Conservation (phyloP, 2,113 vertebrate genomes). For the Plotosus lineatus region DNA sequence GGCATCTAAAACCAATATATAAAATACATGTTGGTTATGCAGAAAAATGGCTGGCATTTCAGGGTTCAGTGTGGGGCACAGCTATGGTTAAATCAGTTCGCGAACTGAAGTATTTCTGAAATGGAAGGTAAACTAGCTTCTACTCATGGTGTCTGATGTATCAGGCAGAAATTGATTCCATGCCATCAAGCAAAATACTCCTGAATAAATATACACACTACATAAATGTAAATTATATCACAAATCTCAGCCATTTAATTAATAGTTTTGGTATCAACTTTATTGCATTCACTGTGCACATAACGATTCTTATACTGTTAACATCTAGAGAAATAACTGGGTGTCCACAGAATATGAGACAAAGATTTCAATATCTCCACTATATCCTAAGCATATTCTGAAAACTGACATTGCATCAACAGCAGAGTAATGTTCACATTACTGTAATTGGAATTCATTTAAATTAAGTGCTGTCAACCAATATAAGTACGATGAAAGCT, state of each 20-base stretch:
- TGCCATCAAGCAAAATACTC: not conserved
- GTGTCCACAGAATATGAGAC: not conserved
- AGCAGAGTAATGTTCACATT: not conserved
- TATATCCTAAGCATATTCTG: not conserved
- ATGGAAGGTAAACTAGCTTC: not conserved
- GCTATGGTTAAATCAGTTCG: slow-evolving; percentile 7
- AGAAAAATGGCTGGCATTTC: no score
- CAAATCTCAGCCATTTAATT: not conserved
- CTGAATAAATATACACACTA: not conserved
- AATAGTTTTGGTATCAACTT: not conserved
- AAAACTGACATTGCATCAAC: not conserved
- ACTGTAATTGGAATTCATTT: not conserved
- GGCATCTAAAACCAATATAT: no score
- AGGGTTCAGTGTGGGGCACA: no score
- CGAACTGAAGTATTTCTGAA: not conserved
- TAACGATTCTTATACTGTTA: not conserved
- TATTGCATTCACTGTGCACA: no score
- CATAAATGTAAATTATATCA: not conserved
- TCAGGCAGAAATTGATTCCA: not conserved
- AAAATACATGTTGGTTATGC: no score
- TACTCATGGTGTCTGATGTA: not conserved
- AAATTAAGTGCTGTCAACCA: not conserved
- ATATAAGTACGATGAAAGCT: not conserved
- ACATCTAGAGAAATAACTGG: not conserved
- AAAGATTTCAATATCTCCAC: not conserved